Evolutionary conservation across 2,113 vertebrate species (phyloP).

Genomic region (Terrapene triunguis): DNA sequence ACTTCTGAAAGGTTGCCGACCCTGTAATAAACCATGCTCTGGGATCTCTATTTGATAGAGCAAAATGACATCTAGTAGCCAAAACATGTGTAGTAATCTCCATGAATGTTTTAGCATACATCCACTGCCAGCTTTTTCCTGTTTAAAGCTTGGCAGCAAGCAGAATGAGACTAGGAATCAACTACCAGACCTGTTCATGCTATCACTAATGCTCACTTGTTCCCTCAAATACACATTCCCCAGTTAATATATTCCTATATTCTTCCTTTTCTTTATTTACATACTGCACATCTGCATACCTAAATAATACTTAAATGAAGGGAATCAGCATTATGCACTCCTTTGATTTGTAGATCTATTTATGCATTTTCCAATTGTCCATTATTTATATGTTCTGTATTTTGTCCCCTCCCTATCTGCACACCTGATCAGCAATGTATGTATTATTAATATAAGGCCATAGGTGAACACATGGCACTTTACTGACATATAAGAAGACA

Average conservation of each 20-base stretch:
- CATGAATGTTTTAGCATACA: not conserved
- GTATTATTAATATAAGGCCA: not conserved
- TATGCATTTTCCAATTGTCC: not conserved
- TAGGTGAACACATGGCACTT: not conserved
- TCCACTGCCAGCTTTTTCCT: not conserved
- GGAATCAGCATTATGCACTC: not conserved
- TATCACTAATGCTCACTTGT: not conserved
- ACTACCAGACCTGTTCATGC: not conserved
- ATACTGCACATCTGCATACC: not conserved
- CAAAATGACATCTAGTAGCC: not conserved
- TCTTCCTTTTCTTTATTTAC: not conserved
- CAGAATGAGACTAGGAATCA: not conserved
- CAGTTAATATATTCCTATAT: not conserved
- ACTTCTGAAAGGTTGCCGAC: no score
- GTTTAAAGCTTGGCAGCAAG: not conserved
- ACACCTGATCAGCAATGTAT: not conserved
- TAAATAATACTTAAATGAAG: not conserved
- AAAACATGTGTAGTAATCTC: not conserved
- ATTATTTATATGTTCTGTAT: constrained; percentile 12
- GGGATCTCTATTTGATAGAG: not conserved
- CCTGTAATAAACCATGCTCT: accelerated
- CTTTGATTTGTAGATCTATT: not conserved
- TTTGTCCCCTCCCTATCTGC: constrained; percentile 8
- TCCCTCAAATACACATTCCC: not conserved
- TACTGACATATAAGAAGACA: not conserved